These are phyloP conservation scores for Cosmia trapezina DNA, from an alignment of 2,888 invertebrate genomes.

Conservation along the genomic window DNA sequence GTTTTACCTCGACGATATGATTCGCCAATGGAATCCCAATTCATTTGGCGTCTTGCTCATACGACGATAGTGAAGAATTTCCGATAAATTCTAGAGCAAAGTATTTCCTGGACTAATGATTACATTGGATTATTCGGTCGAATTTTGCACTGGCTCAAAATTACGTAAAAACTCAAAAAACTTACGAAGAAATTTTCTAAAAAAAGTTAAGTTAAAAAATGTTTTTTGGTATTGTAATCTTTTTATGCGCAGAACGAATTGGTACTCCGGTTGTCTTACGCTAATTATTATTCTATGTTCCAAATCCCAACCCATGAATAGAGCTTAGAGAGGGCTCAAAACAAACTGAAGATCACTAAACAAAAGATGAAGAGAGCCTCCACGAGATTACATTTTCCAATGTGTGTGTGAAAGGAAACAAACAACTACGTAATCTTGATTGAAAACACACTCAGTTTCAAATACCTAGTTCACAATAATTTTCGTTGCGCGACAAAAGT, in stretches of 20 bases:
- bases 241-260: too few species aligned
- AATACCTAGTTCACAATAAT: conserved; percentile 13
- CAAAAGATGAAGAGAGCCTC: neutral
- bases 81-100: neutral
- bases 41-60: neutral
- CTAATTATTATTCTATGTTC: neutral
- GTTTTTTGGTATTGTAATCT: too few species aligned
- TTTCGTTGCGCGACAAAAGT: conserved; percentile 36
- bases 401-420: neutral
- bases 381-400: neutral
- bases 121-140: neutral
- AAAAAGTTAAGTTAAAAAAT: too few species aligned
- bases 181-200: too few species aligned
- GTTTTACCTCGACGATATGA: conserved; percentile 20
- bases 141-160: neutral
- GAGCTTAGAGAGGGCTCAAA: neutral
- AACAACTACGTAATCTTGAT: conserved; percentile 9
- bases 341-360: neutral
- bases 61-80: neutral
- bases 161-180: neutral
- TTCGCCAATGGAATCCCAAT: conserved; percentile 24
- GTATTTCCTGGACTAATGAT: neutral
- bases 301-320: neutral
- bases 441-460: conserved; percentile 26
- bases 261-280: neutral